Percentiles rank a stretch among this genome's conserved stretches.
phyloP scores from a whole-genome alignment of 2,888 invertebrate species.

The Caenorhabditis panamensis region DNA sequence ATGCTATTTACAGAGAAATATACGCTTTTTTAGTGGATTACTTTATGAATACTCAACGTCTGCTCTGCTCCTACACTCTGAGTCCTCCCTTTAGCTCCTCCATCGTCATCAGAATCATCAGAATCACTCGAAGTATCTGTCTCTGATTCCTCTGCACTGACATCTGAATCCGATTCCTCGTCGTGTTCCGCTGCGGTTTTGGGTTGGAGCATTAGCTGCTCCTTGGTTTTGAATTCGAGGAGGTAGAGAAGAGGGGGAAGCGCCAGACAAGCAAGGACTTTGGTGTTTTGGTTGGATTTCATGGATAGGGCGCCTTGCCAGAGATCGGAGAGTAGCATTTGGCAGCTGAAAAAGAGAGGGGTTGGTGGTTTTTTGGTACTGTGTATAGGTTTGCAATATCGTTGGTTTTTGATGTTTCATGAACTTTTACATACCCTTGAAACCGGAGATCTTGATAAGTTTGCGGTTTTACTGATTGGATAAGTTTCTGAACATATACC shows the following conservation, averaged over 20 bases:
- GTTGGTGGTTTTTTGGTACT: not conserved
- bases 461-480: no score
- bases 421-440: not conserved
- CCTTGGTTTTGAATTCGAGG: slow-evolving; percentile 96
- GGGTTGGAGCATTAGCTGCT: slow-evolving; percentile 97
- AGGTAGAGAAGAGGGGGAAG: slow-evolving; percentile 90
- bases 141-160: slow-evolving; percentile 42
- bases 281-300: slow-evolving; percentile 84
- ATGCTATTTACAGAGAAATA: no score
- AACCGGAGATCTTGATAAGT: no score
- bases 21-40: no score
- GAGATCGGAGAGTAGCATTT: slow-evolving; percentile 96
- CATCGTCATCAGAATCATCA: slow-evolving; percentile 37
- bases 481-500: no score
- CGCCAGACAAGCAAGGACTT: slow-evolving; percentile 87
- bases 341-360: slow-evolving; percentile 83
- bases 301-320: slow-evolving; percentile 99
- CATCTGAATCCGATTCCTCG: slow-evolving; percentile 66
- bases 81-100: slow-evolving; percentile 20
- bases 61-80: slow-evolving; percentile 53
- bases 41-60: slow-evolving; percentile 59
- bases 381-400: not conserved
- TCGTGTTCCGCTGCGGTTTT: slow-evolving; percentile 68
- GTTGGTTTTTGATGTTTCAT: no score
- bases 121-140: slow-evolving; percentile 34